Evolutionary conservation across 2,113 vertebrate genomes (phyloP).

Genomic region (Chaetodon trifascialis): DNA sequence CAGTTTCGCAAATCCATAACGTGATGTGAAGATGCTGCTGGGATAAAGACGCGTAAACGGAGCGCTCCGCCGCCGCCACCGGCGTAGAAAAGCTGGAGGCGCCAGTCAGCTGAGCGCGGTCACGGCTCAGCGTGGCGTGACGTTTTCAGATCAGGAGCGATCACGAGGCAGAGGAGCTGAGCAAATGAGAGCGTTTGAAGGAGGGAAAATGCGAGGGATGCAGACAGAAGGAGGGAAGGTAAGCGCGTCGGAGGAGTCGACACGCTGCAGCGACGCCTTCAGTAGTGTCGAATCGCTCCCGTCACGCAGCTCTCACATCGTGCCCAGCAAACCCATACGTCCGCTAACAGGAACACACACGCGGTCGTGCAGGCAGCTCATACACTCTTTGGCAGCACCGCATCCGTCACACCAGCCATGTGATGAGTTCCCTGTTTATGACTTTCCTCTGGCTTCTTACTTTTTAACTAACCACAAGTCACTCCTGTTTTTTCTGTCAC

Average conservation of each 20-base stretch:
- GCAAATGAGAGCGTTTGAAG: not conserved
- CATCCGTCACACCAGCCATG: not conserved
- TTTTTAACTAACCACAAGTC: no score
- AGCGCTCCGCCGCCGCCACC: slow-evolving; percentile 15
- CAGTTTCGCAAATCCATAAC: not conserved
- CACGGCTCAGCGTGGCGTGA: slow-evolving; percentile 9
- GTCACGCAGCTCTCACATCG: slow-evolving; percentile 40
- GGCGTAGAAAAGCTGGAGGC: not conserved
- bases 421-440: not conserved
- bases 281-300: slow-evolving; percentile 33
- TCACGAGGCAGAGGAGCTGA: not conserved
- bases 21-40: not conserved
- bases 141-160: slow-evolving; percentile 22
- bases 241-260: slow-evolving; percentile 9
- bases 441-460: not conserved
- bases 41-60: not conserved
- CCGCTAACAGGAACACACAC: slow-evolving; percentile 13
- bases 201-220: not conserved
- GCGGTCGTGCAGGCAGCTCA: not conserved
- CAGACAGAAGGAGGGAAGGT: not conserved
- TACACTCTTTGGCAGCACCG: not conserved
- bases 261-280: slow-evolving; percentile 17
- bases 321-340: not conserved
- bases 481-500: no score
- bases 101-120: slow-evolving; percentile 32